Evolutionary conservation across 1,140 invertebrate genomes (phyloP), one percentile per base, ranked within the genome.

Genomic region (Agrilus planipennis): DNA sequence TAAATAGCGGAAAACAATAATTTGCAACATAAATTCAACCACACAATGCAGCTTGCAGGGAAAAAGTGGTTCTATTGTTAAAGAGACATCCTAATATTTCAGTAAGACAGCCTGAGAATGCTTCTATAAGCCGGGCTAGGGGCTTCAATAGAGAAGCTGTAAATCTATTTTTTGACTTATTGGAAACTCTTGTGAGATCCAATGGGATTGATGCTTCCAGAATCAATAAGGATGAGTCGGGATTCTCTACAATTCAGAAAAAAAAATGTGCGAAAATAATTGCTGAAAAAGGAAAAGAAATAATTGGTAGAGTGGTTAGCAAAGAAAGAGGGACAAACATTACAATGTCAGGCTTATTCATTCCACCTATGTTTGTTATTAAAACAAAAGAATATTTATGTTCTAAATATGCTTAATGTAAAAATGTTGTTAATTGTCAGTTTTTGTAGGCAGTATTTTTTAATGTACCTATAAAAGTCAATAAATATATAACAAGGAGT

Each of bases 91-190:
- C 50, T 29, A 41, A 56, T 14, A 34, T 57, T 2, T 45, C 42
- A 31, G 25, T 44, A 7, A 32, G 51, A 41, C 46, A 58, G 46
- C 29, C 43, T 20, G 52, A 58, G 55, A 54, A 53, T 14, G 25
- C 47, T 21, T 55, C 51, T 10, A 11, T 53, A 14, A 47, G 49
- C 14, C 44, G 48, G 34, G 42, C 48, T 20, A 41, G 37, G 40
- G 45, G 19, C 14, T 18, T 47, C 2, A 50, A 23, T 37, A 45
- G 45, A 46, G 34, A 53, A 46, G 47, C 53, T 38, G 48, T 57
- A 20, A 31, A 45, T 31, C 38, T 50, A 3, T 57, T 47, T 34
- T 57, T 46, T 47, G 30, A 54, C 27, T 30, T 58, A 18, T 49
- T 58, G 14, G 27, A 31, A 12, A 46, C n/a, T n/a, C n/a, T n/a